Evolutionary conservation across 2,888 invertebrate genomes (phyloP), one percentile per base, ranked within the genome.

Genomic region (Himalopsyche anomala): DNA sequence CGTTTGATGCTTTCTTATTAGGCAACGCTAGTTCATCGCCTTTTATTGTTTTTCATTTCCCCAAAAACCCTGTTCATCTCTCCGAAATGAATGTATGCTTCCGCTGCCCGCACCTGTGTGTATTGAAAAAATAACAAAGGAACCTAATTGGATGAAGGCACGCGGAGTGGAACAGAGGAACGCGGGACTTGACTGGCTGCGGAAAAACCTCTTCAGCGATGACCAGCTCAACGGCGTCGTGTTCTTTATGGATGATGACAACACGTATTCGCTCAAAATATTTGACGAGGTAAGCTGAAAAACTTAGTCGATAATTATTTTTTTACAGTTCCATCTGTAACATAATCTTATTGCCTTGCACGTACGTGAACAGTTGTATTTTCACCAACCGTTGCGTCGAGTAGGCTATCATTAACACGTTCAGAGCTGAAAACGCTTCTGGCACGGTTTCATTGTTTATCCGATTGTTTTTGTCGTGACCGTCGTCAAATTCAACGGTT

Each of bases 181-280:
- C 91, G 92, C 95, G 74, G 99, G 97, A 0, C 91, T 99, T 55
- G 93, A 94, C 83, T 99, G 98, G 98, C 92, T 98, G 0, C 92
- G 97, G 88, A 92, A 94, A 2, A 95, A 96, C 91, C 91, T 95
- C 54, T 87, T 89, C 74, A 90, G 91, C 38, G 92, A 93, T 69
- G 93, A 94, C 90, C 93, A 94, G 89, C 87, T 87, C 82, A 91
- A 94, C 90, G 96, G 97, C 17, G 95, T 98, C 62, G 96, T 99
- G 0, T 99, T 96, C 91, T 99, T 99, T 91, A 98, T 98, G 93
- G 99, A 99, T 90, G 99, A 99, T 91, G 99, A 99, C 90, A 99
- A 99, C 91, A 96, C 98, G 0, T 99, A 99, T 90, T 95, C 96
- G 81, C 91, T 98, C 45, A 96, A 97, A 91, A 91, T 99, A 15